These are phyloP conservation scores for Bibio marci DNA, from an alignment of 2,888 invertebrate species.

Conservation along the genomic window DNA sequence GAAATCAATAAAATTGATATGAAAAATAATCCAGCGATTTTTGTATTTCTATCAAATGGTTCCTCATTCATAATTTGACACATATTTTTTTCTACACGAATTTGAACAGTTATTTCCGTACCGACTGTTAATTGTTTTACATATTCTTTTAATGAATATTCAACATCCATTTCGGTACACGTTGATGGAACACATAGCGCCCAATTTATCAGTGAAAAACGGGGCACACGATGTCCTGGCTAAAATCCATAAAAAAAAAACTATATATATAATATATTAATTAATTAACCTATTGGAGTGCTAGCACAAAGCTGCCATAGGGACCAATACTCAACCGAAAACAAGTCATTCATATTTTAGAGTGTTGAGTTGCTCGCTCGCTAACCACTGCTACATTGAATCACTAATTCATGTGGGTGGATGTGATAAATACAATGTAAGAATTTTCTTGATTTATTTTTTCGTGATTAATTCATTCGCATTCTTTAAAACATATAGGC, in stretches of 20 bases:
- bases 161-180: constrained; percentile 41
- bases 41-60: constrained; percentile 29
- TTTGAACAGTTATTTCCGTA: constrained; percentile 36
- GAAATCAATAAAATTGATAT: constrained; percentile 25
- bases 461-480: too few relatives aligned
- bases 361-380: too few relatives aligned
- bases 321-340: too few relatives aligned
- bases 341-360: too few relatives aligned
- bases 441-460: too few relatives aligned
- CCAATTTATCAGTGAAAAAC: constrained; percentile 53
- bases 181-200: constrained; percentile 49
- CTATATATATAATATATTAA: too few relatives aligned
- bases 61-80: constrained; percentile 35
- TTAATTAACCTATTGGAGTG: too few relatives aligned
- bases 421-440: too few relatives aligned
- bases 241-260: constrained; percentile 23
- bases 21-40: constrained; percentile 33
- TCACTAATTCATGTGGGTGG: too few relatives aligned
- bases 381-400: too few relatives aligned
- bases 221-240: constrained; percentile 56
- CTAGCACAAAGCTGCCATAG: too few relatives aligned
- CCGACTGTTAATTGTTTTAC: constrained; percentile 40
- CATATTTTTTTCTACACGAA: constrained; percentile 39
- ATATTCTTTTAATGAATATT: constrained; percentile 23
- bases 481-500: too few relatives aligned